These are phyloP conservation scores for Oryzias celebensis DNA, from an alignment of 2,113 vertebrate species.

Conservation along the genomic window DNA sequence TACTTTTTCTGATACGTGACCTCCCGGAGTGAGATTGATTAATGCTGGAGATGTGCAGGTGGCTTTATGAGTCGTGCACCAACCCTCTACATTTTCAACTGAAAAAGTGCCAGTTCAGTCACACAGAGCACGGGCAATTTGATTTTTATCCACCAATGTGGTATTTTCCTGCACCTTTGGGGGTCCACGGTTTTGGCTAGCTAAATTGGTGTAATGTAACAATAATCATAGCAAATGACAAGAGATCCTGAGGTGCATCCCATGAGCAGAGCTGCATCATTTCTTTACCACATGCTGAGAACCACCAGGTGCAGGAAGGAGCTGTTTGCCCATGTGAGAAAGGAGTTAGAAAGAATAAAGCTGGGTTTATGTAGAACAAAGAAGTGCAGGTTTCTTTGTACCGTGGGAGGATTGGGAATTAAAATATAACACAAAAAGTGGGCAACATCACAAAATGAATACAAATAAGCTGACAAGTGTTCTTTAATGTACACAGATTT, in stretches of 20 bases:
- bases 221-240: constrained; percentile 18
- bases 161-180: constrained; percentile 15
- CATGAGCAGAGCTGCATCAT: background rate
- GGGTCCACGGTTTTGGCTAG: background rate
- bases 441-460: too few species aligned
- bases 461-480: too few species aligned
- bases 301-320: background rate
- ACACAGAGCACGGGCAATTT: constrained; percentile 10
- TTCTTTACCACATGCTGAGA: background rate
- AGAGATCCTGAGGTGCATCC: background rate
- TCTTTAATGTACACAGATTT: too few species aligned
- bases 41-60: constrained; percentile 32
- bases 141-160: constrained; percentile 5
- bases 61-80: constrained; percentile 1
- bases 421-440: too few species aligned
- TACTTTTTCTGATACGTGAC: constrained; percentile 27
- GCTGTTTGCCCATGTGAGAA: too few species aligned
- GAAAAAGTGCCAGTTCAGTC: constrained; percentile 6
- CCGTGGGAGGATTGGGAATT: too few species aligned
- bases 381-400: too few species aligned
- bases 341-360: too few species aligned
- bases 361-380: too few species aligned
- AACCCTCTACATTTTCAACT: constrained; percentile 4
- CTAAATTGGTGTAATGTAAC: constrained; percentile 11
- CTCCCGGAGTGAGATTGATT: constrained; percentile 35